Percentiles rank a stretch among this genome's conserved stretches.
These are phyloP conservation scores for Calycopis cecrops DNA, from an alignment of 1,140 invertebrate species.

Conservation along the genomic window DNA sequence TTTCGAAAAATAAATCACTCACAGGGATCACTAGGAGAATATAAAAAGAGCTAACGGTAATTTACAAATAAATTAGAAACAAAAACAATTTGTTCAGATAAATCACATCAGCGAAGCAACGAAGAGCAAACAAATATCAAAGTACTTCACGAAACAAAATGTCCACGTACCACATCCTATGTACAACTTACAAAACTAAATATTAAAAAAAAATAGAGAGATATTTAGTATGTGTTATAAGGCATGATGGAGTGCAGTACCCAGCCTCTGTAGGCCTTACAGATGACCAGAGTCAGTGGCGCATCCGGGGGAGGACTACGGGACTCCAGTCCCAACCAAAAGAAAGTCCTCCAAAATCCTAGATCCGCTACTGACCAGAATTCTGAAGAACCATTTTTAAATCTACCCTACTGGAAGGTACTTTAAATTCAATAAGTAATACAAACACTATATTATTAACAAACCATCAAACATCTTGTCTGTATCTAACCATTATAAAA, in stretches of 20 bases:
- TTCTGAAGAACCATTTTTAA: constrained; percentile 27
- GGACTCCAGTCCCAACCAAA: constrained; percentile 21
- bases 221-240: constrained; percentile 50
- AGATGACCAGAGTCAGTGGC: constrained; percentile 38
- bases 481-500: constrained; percentile 66
- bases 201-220: constrained; percentile 61
- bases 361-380: constrained; percentile 35
- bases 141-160: constrained; percentile 41
- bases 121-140: constrained; percentile 20
- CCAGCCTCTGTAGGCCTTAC: constrained; percentile 28
- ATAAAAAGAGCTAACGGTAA: constrained; percentile 60
- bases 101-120: constrained; percentile 51
- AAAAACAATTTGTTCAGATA: constrained; percentile 72
- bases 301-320: too few species aligned
- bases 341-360: too few species aligned
- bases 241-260: constrained; percentile 31
- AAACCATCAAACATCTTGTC: constrained; percentile 61
- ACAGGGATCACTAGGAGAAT: constrained; percentile 32
- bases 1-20: not conserved
- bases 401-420: constrained; percentile 43
- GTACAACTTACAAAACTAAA: constrained; percentile 53
- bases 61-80: constrained; percentile 74
- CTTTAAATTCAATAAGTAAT: constrained; percentile 39
- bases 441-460: constrained; percentile 57
- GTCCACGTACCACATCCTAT: constrained; percentile 53